These are phyloP conservation scores for Spondyliosoma cantharus DNA, from an alignment of 2,797 vertebrate species.

Conservation along the genomic window DNA sequence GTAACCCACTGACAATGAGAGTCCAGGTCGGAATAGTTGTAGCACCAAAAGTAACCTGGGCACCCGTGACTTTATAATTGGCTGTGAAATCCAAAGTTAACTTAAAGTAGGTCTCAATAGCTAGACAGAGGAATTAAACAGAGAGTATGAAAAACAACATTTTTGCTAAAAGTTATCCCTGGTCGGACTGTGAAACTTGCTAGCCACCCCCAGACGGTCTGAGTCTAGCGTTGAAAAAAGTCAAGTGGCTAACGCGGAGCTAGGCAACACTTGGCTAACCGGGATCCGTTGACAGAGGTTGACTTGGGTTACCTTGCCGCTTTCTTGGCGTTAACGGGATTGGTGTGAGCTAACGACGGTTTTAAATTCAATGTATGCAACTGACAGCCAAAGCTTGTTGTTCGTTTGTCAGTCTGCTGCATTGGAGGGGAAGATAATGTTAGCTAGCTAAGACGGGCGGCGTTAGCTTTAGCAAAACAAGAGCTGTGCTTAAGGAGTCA, in stretches of 20 bases:
- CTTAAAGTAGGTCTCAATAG: background rate
- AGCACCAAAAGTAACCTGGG: constrained; percentile 34
- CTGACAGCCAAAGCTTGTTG: background rate
- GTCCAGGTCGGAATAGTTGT: constrained; percentile 3
- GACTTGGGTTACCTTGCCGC: background rate
- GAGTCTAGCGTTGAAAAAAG: constrained; percentile 13
- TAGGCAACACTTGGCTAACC: constrained; percentile 28
- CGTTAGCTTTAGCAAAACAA: constrained; percentile 74
- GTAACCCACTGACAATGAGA: constrained; percentile 32
- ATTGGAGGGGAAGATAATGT: constrained; percentile 30
- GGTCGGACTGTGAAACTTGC: constrained; percentile 22
- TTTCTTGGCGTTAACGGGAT: background rate
- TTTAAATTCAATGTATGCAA: background rate
- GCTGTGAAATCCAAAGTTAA: background rate
- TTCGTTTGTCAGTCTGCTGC: background rate
- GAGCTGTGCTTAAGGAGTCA: constrained; percentile 67
- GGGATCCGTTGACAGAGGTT: background rate
- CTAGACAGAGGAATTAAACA: background rate
- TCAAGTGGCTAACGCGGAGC: constrained; percentile 44
- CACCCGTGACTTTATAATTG: constrained; percentile 2
- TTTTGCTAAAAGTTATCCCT: background rate
- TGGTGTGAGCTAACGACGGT: background rate
- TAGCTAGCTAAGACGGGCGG: constrained; percentile 47
- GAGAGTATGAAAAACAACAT: background rate
- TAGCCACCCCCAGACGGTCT: constrained; percentile 1